Evolutionary conservation across 2,113 vertebrate genomes (phyloP).

Genomic region (Rhynchomys soricoides): DNA sequence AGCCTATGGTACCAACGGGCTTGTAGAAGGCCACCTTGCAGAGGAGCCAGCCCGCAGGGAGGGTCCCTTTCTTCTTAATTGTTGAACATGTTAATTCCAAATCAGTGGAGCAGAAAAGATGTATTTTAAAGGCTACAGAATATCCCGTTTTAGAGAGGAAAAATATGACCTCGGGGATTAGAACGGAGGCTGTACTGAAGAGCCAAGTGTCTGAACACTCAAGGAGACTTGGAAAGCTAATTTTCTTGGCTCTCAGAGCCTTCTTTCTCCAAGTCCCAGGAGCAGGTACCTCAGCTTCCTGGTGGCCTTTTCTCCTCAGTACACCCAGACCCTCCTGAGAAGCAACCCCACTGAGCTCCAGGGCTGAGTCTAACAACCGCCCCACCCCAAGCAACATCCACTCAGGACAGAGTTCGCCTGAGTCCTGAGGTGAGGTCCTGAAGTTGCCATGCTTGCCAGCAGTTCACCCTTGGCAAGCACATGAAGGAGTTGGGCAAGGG

Average conservation of each 20-base stretch:
- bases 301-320: not conserved
- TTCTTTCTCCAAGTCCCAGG: not conserved
- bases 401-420: not conserved
- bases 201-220: constrained; percentile 52
- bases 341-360: not conserved
- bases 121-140: constrained; percentile 62
- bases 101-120: constrained; percentile 73
- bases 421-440: not conserved
- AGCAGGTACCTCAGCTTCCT: not conserved
- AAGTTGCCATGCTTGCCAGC: not conserved
- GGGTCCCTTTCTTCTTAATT: constrained; percentile 60
- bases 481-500: not conserved
- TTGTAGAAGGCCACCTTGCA: not conserved
- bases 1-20: constrained; percentile 47
- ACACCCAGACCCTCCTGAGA: not conserved
- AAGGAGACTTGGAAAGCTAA: not conserved
- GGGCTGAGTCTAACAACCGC: not conserved
- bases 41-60: not conserved
- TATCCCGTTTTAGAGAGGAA: constrained; percentile 58
- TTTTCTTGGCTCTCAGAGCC: not conserved
- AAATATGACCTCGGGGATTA: constrained; percentile 63
- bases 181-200: constrained; percentile 14
- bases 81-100: constrained; percentile 76
- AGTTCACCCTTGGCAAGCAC: not conserved
- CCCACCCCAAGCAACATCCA: no score